Evolutionary conservation across 2,888 invertebrate genomes (phyloP).

Genomic region (Cepaea hortensis): DNA sequence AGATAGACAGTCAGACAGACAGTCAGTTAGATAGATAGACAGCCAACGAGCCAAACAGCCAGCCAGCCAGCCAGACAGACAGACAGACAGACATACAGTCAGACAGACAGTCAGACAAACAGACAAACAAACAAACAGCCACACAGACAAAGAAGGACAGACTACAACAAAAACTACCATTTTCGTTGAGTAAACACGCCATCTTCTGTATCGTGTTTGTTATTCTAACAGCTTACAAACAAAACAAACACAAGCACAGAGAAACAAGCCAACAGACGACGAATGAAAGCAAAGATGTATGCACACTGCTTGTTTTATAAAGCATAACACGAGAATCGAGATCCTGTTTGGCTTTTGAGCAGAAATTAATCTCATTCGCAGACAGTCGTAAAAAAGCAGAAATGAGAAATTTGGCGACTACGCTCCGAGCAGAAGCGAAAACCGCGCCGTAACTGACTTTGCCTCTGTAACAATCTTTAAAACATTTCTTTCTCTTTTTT

Average conservation of each 20-base stretch:
- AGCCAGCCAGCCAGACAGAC: neutral
- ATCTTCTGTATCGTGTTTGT: too few relatives aligned
- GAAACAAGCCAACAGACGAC: neutral
- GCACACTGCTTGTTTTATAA: conserved; percentile 16
- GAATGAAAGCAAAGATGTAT: neutral
- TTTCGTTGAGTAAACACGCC: too few relatives aligned
- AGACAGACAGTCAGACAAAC: neutral
- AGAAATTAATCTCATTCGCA: conserved; percentile 30
- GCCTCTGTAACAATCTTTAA: conserved; percentile 15
- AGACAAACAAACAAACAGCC: too few relatives aligned
- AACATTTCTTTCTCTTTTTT: too few relatives aligned
- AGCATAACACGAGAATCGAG: neutral
- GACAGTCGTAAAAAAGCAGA: conserved; percentile 34
- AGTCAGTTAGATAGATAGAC: too few relatives aligned
- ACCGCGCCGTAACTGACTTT: conserved; percentile 20
- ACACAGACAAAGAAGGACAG: neutral
- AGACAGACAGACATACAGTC: neutral
- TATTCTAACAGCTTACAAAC: too few relatives aligned
- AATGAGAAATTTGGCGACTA: conserved; percentile 36
- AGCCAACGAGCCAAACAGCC: neutral
- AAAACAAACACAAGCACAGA: too few relatives aligned
- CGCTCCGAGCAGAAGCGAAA: conserved; percentile 18
- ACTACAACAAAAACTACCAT: too few relatives aligned
- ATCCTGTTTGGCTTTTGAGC: neutral
- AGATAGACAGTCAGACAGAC: too few relatives aligned